A percentile compares a stretch with the other conserved stretches of the same genome.
phyloP scores from a whole-genome alignment of 2,113 vertebrate genomes.

The Cebus imitator region DNA sequence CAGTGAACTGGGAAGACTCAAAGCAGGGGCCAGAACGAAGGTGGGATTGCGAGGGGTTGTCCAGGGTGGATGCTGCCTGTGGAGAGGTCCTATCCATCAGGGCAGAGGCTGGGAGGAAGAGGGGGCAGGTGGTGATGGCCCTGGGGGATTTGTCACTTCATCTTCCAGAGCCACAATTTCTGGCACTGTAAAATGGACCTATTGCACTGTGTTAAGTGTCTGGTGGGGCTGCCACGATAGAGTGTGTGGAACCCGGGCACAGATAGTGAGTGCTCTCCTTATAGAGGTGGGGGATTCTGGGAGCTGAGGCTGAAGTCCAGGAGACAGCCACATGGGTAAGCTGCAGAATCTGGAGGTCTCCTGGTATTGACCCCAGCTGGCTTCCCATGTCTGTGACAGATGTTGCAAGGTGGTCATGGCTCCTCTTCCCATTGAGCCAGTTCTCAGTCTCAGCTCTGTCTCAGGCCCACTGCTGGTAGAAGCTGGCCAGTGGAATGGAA shows the following conservation, averaged over 20 bases:
- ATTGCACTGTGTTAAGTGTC: neutral
- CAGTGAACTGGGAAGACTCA: neutral
- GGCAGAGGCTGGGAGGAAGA: neutral
- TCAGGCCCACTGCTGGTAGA: neutral
- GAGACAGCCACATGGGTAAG: neutral
- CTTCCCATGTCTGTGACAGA: neutral
- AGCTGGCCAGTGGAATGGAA: neutral
- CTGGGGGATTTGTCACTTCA: neutral
- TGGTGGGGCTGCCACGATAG: neutral
- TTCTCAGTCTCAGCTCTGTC: neutral
- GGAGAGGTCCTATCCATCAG: neutral
- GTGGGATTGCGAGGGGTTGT: neutral
- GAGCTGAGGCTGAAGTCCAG: neutral
- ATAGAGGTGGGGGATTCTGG: neutral
- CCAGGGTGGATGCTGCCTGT: neutral
- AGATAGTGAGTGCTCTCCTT: neutral
- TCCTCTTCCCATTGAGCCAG: neutral
- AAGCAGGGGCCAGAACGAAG: neutral
- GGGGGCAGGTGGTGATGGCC: neutral
- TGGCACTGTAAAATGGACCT: neutral
- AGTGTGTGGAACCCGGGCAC: neutral
- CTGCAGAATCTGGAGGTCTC: neutral
- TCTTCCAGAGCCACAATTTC: neutral
- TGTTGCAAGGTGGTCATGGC: fast-evolving
- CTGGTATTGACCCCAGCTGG: neutral